Evolutionary conservation across 1,140 invertebrate genomes (phyloP).

Genomic region (Myzus persicae): DNA sequence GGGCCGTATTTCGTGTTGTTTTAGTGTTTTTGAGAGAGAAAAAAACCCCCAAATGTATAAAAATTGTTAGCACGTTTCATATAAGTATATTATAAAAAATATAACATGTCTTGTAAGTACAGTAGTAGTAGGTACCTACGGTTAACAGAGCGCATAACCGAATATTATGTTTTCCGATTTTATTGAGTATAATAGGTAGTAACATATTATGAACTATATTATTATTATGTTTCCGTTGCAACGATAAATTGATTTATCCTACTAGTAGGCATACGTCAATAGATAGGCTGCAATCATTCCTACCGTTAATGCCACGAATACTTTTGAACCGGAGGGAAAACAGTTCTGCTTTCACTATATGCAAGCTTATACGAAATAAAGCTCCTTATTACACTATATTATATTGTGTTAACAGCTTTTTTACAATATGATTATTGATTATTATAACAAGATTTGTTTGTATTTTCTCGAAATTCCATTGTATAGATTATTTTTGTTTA

Average conservation of each 20-base stretch:
- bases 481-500: too few species aligned
- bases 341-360: neutral
- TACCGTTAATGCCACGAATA: neutral
- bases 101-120: neutral
- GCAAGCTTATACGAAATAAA: too few species aligned
- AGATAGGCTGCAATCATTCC: neutral
- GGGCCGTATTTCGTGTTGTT: constrained; percentile 20
- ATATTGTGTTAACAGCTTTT: neutral
- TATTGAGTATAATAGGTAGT: neutral
- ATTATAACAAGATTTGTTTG: too few species aligned
- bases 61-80: neutral
- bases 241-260: neutral
- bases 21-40: neutral
- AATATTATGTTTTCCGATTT: neutral
- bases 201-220: neutral
- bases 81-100: neutral
- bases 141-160: neutral
- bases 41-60: neutral
- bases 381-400: neutral
- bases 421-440: too few species aligned
- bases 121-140: too few species aligned
- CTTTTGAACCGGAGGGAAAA: neutral
- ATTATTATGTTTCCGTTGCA: neutral
- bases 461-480: too few species aligned
- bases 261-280: neutral